A percentile compares a stretch with the other conserved stretches of the same genome.
phyloP scores from a whole-genome alignment of 1,140 invertebrate species.

The Holotrichia oblita region DNA sequence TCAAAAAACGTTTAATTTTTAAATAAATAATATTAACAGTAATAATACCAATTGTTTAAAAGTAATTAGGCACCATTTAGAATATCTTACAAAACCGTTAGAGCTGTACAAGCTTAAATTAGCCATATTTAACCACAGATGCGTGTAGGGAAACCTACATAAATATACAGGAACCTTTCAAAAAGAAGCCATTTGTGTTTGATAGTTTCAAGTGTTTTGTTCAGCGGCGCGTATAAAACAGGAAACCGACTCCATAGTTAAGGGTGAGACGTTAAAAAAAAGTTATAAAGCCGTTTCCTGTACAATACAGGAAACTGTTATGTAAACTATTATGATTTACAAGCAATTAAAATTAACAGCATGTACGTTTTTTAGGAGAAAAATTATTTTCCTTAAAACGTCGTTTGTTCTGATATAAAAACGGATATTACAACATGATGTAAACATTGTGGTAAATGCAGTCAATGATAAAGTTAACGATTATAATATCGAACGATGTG shows the following conservation, averaged over 20 bases:
- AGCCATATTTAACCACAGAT: background rate
- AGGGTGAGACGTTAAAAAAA: conserved; percentile 18
- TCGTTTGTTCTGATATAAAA: background rate
- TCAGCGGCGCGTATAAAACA: conserved; percentile 11
- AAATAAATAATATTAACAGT: too few relatives aligned
- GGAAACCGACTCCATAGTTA: conserved; percentile 26
- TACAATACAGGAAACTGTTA: conserved; percentile 22
- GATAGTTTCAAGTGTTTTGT: conserved; percentile 28
- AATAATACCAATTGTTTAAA: too few relatives aligned
- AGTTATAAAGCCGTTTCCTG: conserved; percentile 21
- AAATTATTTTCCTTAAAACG: conserved; percentile 1
- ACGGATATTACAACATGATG: background rate
- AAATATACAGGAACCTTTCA: background rate
- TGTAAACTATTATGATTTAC: conserved; percentile 32
- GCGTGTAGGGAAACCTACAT: background rate
- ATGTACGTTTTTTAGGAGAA: background rate
- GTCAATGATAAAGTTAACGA: background rate
- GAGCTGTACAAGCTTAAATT: background rate
- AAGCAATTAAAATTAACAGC: conserved; percentile 33
- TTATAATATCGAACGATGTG: conserved; percentile 2
- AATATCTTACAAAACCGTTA: background rate
- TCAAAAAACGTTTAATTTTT: too few relatives aligned
- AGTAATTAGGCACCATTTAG: too few relatives aligned
- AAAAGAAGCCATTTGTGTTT: conserved; percentile 2
- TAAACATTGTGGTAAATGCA: background rate